Conservation (phyloP, 2,888 invertebrate genomes). For the Argyresthia goedartella region DNA sequence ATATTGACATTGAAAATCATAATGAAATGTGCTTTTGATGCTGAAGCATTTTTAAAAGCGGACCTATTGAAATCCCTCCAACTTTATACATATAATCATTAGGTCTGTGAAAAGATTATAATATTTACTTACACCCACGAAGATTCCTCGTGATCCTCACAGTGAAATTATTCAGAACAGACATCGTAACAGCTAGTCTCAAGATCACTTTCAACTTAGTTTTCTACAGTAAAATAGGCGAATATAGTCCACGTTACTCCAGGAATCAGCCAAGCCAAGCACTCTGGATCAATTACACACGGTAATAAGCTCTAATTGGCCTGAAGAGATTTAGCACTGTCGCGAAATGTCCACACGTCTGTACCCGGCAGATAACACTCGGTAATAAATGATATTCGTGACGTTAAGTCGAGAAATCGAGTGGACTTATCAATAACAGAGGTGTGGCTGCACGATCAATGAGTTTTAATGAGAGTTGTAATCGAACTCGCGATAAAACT, state of each 20-base stretch:
- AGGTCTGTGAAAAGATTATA: not conserved
- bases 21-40: no score
- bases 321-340: not conserved
- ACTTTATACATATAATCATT: not conserved
- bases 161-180: constrained; percentile 54
- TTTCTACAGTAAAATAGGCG: constrained; percentile 12
- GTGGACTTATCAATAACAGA: not conserved
- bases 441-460: not conserved
- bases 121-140: constrained; percentile 40
- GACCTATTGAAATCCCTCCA: no score
- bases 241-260: constrained; percentile 1
- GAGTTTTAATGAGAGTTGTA: not conserved
- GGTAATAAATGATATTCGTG: not conserved
- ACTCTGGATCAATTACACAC: no score
- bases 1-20: no score
- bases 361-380: not conserved
- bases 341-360: not conserved
- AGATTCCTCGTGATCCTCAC: constrained; percentile 50
- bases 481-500: no score
- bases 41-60: no score
- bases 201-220: not conserved
- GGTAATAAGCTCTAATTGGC: not conserved
- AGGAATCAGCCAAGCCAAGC: not conserved
- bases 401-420: not conserved
- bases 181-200: constrained; percentile 28